Evolutionary conservation across 1,140 invertebrate genomes (phyloP), one percentile per base, ranked within the genome.

Genomic region (Hypothenemus hampei): DNA sequence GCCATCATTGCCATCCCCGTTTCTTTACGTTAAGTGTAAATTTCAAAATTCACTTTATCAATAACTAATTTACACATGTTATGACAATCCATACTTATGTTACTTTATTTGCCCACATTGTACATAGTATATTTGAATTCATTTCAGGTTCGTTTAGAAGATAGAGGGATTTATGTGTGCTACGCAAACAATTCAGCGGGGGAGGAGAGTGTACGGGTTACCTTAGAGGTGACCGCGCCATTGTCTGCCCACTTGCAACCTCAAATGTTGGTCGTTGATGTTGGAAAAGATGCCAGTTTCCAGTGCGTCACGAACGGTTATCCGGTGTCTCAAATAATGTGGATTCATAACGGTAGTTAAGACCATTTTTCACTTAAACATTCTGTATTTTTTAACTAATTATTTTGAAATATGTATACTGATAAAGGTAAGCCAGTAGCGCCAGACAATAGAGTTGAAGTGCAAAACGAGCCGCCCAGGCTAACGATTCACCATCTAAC

Each of bases 181-280:
- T 85, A 86, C 76, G 84, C 89, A 18, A 92, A 92, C 76, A 93
- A 92, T 69, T 89, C 87, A 6, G 85, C 85, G 1, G 89, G 89
- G 8, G 85, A 86, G 62, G 88, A 93, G 72, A 86, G 83, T 59
- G 84, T 89, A 33, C 84, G 89, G 69, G 83, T 91, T 63, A 85
- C 85, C 40, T 48, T 71, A 19, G 69, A 70, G 58, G 65, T 74
- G 69, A 61, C 76, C 81, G 84, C 84, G 68, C 82, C 86, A 33
- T 73, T 89, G 58, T 81, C 81, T 57, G 86, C 82, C 36, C 82
- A 85, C 66, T 78, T 88, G 58, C 80, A 84, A 67, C 86, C 86
- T 41, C 79, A 82, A 70, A 79, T 82, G 37, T 78, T 87, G 61
- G 81, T 87, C 52, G 84, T 92, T 8, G 90, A 93, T 70, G 78